Base-by-base conservation (phyloP, 2,113 vertebrate species). In the Serilophus lunatus region DNA sequence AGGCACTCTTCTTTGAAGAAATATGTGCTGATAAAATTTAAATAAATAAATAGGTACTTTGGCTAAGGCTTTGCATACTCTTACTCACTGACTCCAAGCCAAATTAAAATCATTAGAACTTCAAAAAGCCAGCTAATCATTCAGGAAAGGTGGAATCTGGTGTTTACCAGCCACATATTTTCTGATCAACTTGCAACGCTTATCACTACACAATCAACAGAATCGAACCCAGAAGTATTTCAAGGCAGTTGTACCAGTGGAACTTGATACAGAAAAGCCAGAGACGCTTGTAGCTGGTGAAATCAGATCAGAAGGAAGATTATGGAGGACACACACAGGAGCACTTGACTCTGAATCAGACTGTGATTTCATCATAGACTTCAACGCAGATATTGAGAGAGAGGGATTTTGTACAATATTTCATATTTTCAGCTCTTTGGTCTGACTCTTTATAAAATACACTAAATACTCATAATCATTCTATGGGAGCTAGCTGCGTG, bases 51-150 rank as follows among this genome's bases (percentile, higher is more conserved):
- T 24, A 93, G 91, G 85, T 88, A 72, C 91, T 95, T 97, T 94
- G 91, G 95, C 95, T 96, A 96, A 92, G 93, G 93, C 80, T 97
- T 97, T 97, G 96, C 95, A 92, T 96, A 93, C 68, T 94, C 91
- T 94, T 93, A 95, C 85, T 94, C 90, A 95, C 94, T 96, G 83
- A 93, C 95, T 97, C 85, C 93, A 90, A 89, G 97, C 96, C 85
- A 93, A 93, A 97, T 92, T 94, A 80, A 95, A 97, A 97, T 92
- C 90, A 94, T 74, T 71, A 96, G 70, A 82, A 89, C 94, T 96
- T 93, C 93, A 95, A 93, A 90, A 93, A 95, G 94, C 60, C 86
- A 90, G 91, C 69, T 91, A 91, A 95, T 96, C 86, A 90, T 91
- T 84, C 90, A 95, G 95, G 83, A 95, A 85, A 91, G 81, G 93